A percentile compares a stretch with the other conserved stretches of the same genome.
Conservation (phyloP, 2,797 vertebrate species). For the Dryobates pubescens region DNA sequence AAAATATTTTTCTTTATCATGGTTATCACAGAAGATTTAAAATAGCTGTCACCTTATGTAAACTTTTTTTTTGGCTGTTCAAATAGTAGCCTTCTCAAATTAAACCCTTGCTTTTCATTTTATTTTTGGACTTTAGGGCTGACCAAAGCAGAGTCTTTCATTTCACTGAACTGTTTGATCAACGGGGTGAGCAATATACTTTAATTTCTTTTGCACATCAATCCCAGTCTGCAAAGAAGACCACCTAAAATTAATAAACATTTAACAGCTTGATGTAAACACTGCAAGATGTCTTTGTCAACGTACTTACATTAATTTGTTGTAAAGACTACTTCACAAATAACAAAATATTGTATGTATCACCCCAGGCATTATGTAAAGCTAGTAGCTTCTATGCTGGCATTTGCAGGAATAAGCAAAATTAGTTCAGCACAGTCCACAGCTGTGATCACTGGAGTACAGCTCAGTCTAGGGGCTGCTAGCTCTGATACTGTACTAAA, state of each 20-base stretch:
- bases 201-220: not conserved
- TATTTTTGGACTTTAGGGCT: not conserved
- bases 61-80: not conserved
- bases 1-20: not conserved
- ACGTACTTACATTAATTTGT: constrained; percentile 20
- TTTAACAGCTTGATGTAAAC: constrained; percentile 30
- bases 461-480: not conserved
- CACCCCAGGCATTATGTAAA: constrained; percentile 15
- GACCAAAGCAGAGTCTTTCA: not conserved
- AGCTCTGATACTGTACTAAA: not conserved
- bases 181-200: not conserved
- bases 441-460: constrained; percentile 32
- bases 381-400: constrained; percentile 21
- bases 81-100: not conserved
- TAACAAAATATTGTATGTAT: constrained; percentile 18
- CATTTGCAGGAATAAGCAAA: constrained; percentile 41
- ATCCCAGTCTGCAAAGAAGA: not conserved
- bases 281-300: not conserved
- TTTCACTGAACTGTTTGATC: not conserved
- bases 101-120: not conserved
- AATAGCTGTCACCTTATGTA: not conserved
- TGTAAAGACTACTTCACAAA: constrained; percentile 35
- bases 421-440: constrained; percentile 29
- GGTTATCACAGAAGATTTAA: not conserved
- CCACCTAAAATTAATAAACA: constrained; percentile 10